Evolutionary conservation across 2,888 invertebrate genomes (phyloP).

Genomic region (Chirona hameri): DNA sequence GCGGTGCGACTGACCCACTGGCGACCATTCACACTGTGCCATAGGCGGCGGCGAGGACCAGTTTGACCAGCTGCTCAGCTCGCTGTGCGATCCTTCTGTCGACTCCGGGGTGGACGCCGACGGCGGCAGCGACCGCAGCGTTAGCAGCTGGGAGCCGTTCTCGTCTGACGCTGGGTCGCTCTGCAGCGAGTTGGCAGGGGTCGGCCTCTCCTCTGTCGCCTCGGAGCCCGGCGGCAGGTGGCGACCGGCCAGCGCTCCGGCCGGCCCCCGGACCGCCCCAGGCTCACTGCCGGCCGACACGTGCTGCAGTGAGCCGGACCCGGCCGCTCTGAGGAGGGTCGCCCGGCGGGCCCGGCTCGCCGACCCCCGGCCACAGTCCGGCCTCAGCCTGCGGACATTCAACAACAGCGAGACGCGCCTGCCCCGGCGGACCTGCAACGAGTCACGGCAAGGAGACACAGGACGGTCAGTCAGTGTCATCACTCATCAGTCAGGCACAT

Average conservation of each 20-base stretch:
- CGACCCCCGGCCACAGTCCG: not conserved
- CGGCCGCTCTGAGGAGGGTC: too few species aligned
- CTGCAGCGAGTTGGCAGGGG: not conserved
- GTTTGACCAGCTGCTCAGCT: not conserved
- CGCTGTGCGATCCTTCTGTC: not conserved
- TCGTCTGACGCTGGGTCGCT: not conserved
- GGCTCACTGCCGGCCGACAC: not conserved
- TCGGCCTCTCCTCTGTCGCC: not conserved
- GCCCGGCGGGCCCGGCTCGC: not conserved
- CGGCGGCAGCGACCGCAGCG: not conserved
- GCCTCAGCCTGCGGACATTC: not conserved
- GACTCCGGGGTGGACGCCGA: slow-evolving; percentile 5
- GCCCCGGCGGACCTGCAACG: not conserved
- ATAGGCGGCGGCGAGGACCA: not conserved
- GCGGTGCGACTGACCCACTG: too few species aligned
- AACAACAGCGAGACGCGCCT: not conserved
- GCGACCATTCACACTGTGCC: not conserved
- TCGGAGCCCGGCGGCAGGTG: not conserved
- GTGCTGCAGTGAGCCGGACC: not conserved
- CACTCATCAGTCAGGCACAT: too few species aligned
- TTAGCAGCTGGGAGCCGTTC: not conserved
- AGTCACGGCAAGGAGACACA: too few species aligned
- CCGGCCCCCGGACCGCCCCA: not conserved
- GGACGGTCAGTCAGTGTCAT: too few species aligned
- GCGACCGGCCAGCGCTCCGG: not conserved